phyloP scores from a whole-genome alignment of 2,888 invertebrate genomes.

The Latrodectus elegans region DNA sequence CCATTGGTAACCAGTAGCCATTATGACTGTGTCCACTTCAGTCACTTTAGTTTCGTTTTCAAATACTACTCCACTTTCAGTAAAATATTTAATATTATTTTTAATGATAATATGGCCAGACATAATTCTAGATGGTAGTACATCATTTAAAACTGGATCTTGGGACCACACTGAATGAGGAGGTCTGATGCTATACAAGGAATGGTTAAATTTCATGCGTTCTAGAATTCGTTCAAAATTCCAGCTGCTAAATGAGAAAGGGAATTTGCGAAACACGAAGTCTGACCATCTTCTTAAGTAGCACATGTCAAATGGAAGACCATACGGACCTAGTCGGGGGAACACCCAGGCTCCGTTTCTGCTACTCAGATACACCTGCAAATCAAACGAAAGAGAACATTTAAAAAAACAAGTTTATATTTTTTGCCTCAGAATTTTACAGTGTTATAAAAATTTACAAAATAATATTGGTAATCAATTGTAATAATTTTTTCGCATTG shows the following conservation, averaged over 20 bases:
- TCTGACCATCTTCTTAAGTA: constrained; percentile 65
- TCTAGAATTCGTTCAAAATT: constrained; percentile 51
- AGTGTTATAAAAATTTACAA: too few species aligned
- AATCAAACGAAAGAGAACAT: not conserved
- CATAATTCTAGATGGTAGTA: constrained; percentile 76
- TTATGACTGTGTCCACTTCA: constrained; percentile 73
- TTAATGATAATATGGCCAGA: constrained; percentile 74
- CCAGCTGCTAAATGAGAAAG: constrained; percentile 47
- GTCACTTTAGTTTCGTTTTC: constrained; percentile 56
- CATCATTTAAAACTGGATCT: constrained; percentile 75
- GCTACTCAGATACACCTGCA: constrained; percentile 76
- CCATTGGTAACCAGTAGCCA: constrained; percentile 75
- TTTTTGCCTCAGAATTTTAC: too few species aligned
- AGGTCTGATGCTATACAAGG: constrained; percentile 75
- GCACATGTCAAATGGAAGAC: constrained; percentile 74
- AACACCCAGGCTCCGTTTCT: constrained; percentile 77
- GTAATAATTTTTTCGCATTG: too few species aligned
- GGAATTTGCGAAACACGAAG: constrained; percentile 24
- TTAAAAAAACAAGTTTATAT: too few species aligned
- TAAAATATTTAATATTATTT: constrained; percentile 72
- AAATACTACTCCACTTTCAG: constrained; percentile 65
- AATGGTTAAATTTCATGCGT: constrained; percentile 73
- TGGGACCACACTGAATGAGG: constrained; percentile 73
- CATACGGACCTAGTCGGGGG: constrained; percentile 75
- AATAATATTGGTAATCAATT: too few species aligned